Conservation (phyloP, 2,797 vertebrate genomes). For the Oryzias sinensis region DNA sequence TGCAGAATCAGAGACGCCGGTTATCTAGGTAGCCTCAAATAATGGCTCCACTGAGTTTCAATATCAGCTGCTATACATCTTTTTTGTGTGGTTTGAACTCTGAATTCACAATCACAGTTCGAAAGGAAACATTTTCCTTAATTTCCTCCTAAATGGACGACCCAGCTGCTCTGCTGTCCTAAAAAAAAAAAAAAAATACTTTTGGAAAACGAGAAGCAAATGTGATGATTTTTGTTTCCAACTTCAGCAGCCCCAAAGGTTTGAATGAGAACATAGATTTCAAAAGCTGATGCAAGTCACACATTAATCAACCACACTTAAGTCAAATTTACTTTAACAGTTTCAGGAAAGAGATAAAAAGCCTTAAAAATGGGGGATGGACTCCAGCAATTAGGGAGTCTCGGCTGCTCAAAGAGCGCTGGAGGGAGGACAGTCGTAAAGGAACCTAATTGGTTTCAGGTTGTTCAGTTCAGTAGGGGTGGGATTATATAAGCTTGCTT, state of each 20-base stretch:
- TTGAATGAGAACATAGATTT: slow-evolving; percentile 30
- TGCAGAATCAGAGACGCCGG: slow-evolving; percentile 48
- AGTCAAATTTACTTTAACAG: slow-evolving; percentile 60
- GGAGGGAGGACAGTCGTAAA: slow-evolving; percentile 57
- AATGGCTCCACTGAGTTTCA: slow-evolving; percentile 61
- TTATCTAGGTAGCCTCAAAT: slow-evolving; percentile 62
- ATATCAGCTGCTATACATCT: slow-evolving; percentile 50
- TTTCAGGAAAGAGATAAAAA: slow-evolving; percentile 60
- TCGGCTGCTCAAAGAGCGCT: slow-evolving; percentile 65
- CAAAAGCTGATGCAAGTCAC: slow-evolving; percentile 49
- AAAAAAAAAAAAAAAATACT: slow-evolving; percentile 11
- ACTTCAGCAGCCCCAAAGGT: slow-evolving; percentile 17
- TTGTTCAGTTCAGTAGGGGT: too few species aligned
- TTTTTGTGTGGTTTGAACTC: slow-evolving; percentile 44
- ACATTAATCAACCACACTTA: slow-evolving; percentile 55
- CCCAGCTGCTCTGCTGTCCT: slow-evolving; percentile 4
- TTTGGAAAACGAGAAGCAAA: background rate
- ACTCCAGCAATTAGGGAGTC: slow-evolving; percentile 65
- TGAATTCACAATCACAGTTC: slow-evolving; percentile 27
- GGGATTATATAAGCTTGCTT: too few species aligned
- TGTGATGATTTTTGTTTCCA: slow-evolving; percentile 12
- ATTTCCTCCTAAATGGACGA: slow-evolving; percentile 23
- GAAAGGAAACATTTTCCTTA: slow-evolving; percentile 46
- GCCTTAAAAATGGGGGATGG: slow-evolving; percentile 50
- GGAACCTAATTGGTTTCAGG: slow-evolving; percentile 69